Percentiles rank a stretch among this genome's conserved stretches.
phyloP scores from a whole-genome alignment of 1,140 invertebrate species.

The Cyclargus thomasi region DNA sequence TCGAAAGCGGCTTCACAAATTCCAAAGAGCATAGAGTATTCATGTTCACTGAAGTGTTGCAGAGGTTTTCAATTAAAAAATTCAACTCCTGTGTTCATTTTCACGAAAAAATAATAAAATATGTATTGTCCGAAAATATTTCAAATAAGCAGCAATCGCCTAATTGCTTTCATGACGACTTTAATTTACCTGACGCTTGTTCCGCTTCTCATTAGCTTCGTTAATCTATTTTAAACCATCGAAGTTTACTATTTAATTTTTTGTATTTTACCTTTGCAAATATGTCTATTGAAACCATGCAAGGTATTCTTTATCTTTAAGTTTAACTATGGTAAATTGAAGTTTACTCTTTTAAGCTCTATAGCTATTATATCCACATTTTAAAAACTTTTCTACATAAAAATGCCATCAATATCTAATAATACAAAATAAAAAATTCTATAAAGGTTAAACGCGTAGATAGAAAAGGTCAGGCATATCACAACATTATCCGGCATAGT shows the following conservation, averaged over 20 bases:
- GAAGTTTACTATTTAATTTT: not conserved
- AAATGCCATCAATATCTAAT: not conserved
- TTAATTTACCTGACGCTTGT: not conserved
- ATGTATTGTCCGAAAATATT: not conserved
- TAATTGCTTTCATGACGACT: not conserved
- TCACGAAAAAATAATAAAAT: not conserved
- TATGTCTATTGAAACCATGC: too few species aligned
- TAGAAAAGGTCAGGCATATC: constrained; percentile 44
- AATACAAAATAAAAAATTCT: not conserved
- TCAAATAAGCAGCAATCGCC: not conserved
- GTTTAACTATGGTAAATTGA: too few species aligned
- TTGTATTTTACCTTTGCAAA: too few species aligned
- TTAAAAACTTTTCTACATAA: too few species aligned
- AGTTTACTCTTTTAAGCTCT: too few species aligned
- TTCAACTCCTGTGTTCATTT: not conserved
- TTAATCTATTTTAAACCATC: not conserved
- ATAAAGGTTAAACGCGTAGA: not conserved
- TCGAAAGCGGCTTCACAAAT: constrained; percentile 2
- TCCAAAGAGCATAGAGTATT: not conserved
- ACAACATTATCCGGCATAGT: constrained; percentile 50
- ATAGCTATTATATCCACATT: too few species aligned
- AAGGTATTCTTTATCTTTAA: too few species aligned
- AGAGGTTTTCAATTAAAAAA: not conserved
- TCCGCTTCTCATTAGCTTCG: not conserved
- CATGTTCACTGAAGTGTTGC: not conserved